These are phyloP conservation scores for Cheilosia grossa DNA, from an alignment of 2,888 invertebrate species.

Conservation along the genomic window DNA sequence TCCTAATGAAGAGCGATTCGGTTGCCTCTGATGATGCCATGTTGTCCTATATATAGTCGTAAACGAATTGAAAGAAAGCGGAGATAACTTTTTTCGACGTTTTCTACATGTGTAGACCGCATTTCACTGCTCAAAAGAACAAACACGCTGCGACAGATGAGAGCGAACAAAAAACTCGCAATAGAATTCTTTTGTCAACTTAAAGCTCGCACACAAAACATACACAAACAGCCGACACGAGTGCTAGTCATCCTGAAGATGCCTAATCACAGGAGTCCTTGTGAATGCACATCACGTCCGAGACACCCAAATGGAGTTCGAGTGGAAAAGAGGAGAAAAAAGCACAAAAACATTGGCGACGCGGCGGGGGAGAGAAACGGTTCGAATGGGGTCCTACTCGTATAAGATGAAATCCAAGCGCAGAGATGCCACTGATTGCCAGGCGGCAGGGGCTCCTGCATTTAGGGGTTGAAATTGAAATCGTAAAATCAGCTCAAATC, in stretches of 20 bases:
- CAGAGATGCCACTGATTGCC: slow-evolving; percentile 52
- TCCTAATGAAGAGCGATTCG: slow-evolving; percentile 66
- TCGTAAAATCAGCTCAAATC: slow-evolving; percentile 38
- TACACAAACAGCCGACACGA: slow-evolving; percentile 50
- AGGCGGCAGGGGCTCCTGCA: slow-evolving; percentile 14
- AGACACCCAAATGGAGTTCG: slow-evolving; percentile 73
- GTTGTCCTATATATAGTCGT: slow-evolving; percentile 5
- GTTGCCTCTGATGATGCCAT: slow-evolving; percentile 18
- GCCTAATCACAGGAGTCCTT: slow-evolving; percentile 69
- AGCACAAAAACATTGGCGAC: slow-evolving; percentile 8
- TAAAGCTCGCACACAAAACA: slow-evolving; percentile 53
- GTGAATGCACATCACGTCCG: slow-evolving; percentile 67
- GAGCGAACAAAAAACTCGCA: not conserved
- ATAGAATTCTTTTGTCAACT: slow-evolving; percentile 68
- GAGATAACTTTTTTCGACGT: slow-evolving; percentile 38
- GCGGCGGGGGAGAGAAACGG: slow-evolving; percentile 10
- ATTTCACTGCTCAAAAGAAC: slow-evolving; percentile 19
- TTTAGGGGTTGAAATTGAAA: slow-evolving; percentile 48
- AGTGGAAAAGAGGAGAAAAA: slow-evolving; percentile 57
- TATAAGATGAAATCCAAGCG: slow-evolving; percentile 54
- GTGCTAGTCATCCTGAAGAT: slow-evolving; percentile 63
- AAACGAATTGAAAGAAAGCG: slow-evolving; percentile 15
- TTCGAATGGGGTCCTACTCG: slow-evolving; percentile 59
- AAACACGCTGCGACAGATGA: slow-evolving; percentile 55
- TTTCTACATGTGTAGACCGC: slow-evolving; percentile 46